Evolutionary conservation across 2,113 vertebrate genomes (phyloP).

Genomic region (Paramisgurnus dabryanus): DNA sequence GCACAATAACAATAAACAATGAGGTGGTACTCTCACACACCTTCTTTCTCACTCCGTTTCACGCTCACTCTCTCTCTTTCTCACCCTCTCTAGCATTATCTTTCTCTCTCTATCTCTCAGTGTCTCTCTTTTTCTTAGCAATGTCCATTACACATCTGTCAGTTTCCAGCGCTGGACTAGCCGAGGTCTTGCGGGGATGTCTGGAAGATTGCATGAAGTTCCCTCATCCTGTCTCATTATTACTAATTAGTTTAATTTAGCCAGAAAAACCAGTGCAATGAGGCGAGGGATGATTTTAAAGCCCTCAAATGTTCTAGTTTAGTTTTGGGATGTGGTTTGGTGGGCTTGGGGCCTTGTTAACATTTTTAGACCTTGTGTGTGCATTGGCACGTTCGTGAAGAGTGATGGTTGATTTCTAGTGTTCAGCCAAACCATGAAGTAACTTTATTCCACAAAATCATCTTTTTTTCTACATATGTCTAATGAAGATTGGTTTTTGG

Average conservation of each 20-base stretch:
- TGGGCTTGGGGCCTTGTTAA: conserved; percentile 11
- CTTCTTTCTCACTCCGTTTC: too few relatives aligned
- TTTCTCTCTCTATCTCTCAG: too few relatives aligned
- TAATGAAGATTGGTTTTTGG: not conserved
- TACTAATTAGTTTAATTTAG: conserved; percentile 57
- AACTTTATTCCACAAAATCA: conserved; percentile 5
- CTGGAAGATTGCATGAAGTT: conserved; percentile 62
- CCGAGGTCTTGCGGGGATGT: conserved; percentile 58
- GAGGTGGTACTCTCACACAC: too few relatives aligned
- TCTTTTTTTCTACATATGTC: not conserved
- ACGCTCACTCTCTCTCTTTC: not conserved
- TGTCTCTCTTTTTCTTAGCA: conserved; percentile 47
- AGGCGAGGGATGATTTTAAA: conserved; percentile 52
- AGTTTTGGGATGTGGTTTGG: conserved; percentile 30
- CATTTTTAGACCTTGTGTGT: conserved; percentile 30
- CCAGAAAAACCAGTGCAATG: conserved; percentile 58
- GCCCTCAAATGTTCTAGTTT: conserved; percentile 4
- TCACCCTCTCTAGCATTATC: not conserved
- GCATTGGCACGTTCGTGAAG: not conserved
- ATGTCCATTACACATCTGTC: conserved; percentile 59
- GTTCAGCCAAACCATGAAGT: not conserved
- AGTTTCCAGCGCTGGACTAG: conserved; percentile 59
- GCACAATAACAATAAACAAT: too few relatives aligned
- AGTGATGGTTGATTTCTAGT: not conserved
- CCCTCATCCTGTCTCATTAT: conserved; percentile 52